Conservation (phyloP, 2,113 vertebrate genomes). For the Neolamprologus fasciatus region DNA sequence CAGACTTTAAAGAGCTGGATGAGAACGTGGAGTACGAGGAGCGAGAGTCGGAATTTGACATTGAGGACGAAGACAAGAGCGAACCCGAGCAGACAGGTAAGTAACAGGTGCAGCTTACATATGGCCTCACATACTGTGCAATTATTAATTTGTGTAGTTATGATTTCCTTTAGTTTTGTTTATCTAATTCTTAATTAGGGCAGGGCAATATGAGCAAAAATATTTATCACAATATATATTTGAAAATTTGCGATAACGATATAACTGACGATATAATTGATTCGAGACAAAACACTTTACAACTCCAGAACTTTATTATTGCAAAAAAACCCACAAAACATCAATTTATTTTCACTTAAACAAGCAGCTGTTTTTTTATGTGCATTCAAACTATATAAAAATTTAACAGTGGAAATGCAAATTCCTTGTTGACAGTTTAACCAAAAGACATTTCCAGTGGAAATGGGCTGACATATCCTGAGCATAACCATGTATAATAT, state of each 20-base stretch:
- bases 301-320: not conserved
- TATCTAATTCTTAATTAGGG: not conserved
- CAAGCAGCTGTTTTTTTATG: not conserved
- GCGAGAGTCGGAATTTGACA: constrained; percentile 95
- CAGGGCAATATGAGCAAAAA: not conserved
- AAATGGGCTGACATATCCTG: not conserved
- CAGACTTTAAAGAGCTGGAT: constrained; percentile 97
- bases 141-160: not conserved
- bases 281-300: not conserved
- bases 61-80: constrained; percentile 98
- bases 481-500: not conserved
- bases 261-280: not conserved
- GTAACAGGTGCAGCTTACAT: not conserved
- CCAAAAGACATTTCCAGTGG: not conserved
- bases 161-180: not conserved
- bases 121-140: not conserved
- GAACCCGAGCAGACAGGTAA: constrained; percentile 96
- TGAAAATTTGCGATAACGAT: not conserved
- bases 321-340: not conserved
- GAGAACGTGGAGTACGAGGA: constrained; percentile 98
- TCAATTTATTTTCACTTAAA: not conserved
- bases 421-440: not conserved
- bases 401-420: not conserved
- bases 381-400: not conserved
- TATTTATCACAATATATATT: not conserved